A percentile compares a stretch with the other conserved stretches of the same genome.
These are phyloP conservation scores for Dunckerocampus dactyliophorus DNA, from an alignment of 2,113 vertebrate species.

Conservation along the genomic window DNA sequence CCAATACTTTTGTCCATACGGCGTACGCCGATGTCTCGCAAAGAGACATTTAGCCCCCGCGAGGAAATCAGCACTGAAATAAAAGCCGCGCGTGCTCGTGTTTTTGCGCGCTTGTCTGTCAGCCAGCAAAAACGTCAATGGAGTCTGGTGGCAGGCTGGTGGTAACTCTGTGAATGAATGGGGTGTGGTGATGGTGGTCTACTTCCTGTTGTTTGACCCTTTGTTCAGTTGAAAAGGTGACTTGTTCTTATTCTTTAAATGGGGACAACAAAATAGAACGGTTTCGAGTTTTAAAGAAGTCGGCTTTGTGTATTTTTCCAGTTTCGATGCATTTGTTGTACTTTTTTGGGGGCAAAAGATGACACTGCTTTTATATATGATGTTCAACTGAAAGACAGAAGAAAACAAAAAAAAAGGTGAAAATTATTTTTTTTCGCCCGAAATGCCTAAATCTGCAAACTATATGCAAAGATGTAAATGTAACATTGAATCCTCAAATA, in stretches of 20 bases:
- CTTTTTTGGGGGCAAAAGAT: constrained; percentile 71
- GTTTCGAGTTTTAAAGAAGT: constrained; percentile 64
- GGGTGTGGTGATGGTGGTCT: constrained; percentile 16
- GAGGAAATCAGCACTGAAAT: too few relatives aligned
- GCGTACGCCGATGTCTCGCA: too few relatives aligned
- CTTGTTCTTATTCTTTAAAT: constrained; percentile 31
- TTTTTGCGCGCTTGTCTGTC: too few relatives aligned
- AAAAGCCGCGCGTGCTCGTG: too few relatives aligned
- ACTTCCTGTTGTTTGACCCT: constrained; percentile 30
- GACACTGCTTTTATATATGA: constrained; percentile 68
- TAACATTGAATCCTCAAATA: constrained; percentile 82
- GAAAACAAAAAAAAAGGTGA: constrained; percentile 54
- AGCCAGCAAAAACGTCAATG: too few relatives aligned
- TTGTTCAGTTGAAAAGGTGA: constrained; percentile 26
- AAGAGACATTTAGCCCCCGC: too few relatives aligned
- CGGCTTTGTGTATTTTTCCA: constrained; percentile 58
- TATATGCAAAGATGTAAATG: constrained; percentile 82
- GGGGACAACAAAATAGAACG: constrained; percentile 27
- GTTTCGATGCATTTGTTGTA: constrained; percentile 48
- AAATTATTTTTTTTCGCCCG: constrained; percentile 41
- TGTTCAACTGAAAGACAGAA: constrained; percentile 51
- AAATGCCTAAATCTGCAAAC: constrained; percentile 77
- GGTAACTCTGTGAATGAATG: too few relatives aligned
- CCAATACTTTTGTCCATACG: too few relatives aligned
- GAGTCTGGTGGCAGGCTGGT: too few relatives aligned